Evolutionary conservation across 1,140 invertebrate species (phyloP).

Genomic region (Leptopilina clavipes): DNA sequence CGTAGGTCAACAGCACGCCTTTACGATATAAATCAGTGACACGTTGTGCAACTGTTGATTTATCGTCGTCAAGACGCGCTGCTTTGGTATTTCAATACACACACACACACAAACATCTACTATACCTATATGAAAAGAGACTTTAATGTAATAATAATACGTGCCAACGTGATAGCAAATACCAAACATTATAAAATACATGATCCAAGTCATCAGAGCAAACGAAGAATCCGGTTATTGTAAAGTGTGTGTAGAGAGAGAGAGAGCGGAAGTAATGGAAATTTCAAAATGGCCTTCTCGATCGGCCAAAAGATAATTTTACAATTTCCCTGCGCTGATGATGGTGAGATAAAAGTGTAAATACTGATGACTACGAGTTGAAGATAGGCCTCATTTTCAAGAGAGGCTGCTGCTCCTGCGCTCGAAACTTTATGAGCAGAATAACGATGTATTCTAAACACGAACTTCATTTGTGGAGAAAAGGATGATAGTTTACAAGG

Average conservation of each 20-base stretch:
- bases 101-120: too few species aligned
- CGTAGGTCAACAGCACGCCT: slow-evolving; percentile 48
- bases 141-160: slow-evolving; percentile 6
- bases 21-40: slow-evolving; percentile 48
- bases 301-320: slow-evolving; percentile 16
- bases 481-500: slow-evolving; percentile 11
- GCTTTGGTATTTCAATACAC: background rate
- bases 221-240: slow-evolving; percentile 10
- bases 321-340: slow-evolving; percentile 27
- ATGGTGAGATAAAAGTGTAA: slow-evolving; percentile 16
- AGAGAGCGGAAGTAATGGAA: slow-evolving; percentile 30
- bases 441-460: background rate
- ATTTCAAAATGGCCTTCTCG: slow-evolving; percentile 34
- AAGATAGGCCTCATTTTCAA: slow-evolving; percentile 9
- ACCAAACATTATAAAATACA: background rate
- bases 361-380: slow-evolving; percentile 20
- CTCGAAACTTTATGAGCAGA: background rate
- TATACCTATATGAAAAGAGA: too few species aligned
- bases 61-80: slow-evolving; percentile 47
- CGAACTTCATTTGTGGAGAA: background rate
- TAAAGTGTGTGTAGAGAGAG: background rate
- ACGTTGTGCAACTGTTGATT: slow-evolving; percentile 52
- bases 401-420: background rate
- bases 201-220: background rate
- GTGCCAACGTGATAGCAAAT: background rate